Evolutionary conservation across 2,888 invertebrate genomes (phyloP), one percentile per base, ranked within the genome.

Genomic region (Drosophila nigricruria): DNA sequence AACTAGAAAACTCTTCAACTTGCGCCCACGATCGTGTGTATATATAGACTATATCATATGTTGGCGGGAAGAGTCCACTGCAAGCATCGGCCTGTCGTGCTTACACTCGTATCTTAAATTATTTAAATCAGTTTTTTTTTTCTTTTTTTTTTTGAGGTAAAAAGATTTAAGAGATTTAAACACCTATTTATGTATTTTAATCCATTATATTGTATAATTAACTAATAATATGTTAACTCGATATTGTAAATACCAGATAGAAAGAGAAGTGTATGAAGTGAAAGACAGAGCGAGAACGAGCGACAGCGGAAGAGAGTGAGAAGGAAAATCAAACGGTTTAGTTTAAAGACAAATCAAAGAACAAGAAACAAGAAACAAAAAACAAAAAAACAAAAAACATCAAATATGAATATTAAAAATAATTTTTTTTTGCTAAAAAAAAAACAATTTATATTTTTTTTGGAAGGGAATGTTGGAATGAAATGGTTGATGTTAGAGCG

Each of bases 311-410:
- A 27, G 32, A 16, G 20, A 36, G 12, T 18, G 23, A 34, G 34
- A 34, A 25, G 49, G 57, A n/a, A 25, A 25, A 25, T 36, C 47
- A 43, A 40, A 53, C 63, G 64, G 71, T 69, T 80, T 76, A 82
- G 68, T 78, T 82, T 76, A 79, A 79, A 67, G 66, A 79, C 69
- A 76, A 80, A 80, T 82, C 68, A 81, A 70, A 68, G 65, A 25
- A 18, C 66, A 78, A 71, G 9, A 70, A 77, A 56, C 66, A 68
- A n/a, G n/a, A n/a, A n/a, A n/a, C n/a, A n/a, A n/a, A 16, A 71
- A 77, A 76, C 10, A 42, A 18, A 70, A n/a, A 68, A 76, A 78
- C 70, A 65, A 78, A 57, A 71, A 59, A 71, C 56, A 60, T 67
- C 59, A 56, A 82, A 67, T 57, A 70, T 43, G 56, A 65, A 67